phyloP scores from a whole-genome alignment of 2,113 vertebrate species.

The Thinocorus orbignyianus region DNA sequence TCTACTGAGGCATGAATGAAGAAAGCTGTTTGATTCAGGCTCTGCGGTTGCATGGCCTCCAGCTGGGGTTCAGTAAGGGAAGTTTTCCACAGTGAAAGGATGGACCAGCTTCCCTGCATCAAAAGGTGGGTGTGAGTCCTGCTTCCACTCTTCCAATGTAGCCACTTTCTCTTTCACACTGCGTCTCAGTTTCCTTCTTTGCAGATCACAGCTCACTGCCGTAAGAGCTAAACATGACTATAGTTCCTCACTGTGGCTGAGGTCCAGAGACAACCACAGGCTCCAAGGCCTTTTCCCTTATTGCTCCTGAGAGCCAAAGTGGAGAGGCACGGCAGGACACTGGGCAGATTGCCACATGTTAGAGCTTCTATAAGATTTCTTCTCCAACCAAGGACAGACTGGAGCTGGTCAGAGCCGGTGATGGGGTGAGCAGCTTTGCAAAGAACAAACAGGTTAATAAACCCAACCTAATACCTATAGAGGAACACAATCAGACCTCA shows the following conservation, averaged over 20 bases:
- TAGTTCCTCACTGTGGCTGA: background rate
- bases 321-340: background rate
- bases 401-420: background rate
- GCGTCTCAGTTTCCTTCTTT: background rate
- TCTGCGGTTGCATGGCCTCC: background rate
- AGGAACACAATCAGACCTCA: background rate
- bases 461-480: background rate
- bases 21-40: background rate
- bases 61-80: background rate
- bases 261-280: background rate
- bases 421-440: background rate
- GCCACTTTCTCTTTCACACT: background rate
- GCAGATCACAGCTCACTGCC: background rate
- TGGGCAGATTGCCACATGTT: background rate
- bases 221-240: background rate
- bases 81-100: background rate
- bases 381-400: background rate
- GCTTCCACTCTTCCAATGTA: background rate
- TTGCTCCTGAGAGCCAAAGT: background rate
- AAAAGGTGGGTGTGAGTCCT: background rate
- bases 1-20: background rate
- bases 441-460: background rate
- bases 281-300: background rate
- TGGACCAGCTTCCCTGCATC: background rate
- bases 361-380: background rate